Evolutionary conservation across 92 coral and sea anemone genomes (phyloP).

Genomic region (Actinernus sp.): DNA sequence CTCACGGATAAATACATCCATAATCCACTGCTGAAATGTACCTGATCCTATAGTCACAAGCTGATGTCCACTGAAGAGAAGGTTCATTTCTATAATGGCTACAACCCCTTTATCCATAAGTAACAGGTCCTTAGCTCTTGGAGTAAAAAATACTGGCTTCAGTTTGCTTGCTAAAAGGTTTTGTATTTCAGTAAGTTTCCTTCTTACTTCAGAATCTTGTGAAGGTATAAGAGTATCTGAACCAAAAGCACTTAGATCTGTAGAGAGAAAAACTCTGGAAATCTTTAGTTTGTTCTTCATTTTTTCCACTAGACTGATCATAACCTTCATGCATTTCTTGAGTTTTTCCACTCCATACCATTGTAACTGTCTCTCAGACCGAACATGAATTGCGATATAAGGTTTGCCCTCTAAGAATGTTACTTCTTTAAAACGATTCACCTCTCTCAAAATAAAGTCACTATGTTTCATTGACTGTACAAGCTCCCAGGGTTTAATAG

Average conservation of each 20-base stretch:
- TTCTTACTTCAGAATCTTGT: conserved; percentile 42
- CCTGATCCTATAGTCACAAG: conserved; percentile 95
- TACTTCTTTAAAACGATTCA: conserved; percentile 34
- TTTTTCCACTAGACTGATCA: conserved; percentile 52
- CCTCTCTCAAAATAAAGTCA: conserved; percentile 61
- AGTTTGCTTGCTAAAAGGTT: conserved; percentile 45
- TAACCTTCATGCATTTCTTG: conserved; percentile 60
- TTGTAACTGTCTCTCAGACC: conserved; percentile 91
- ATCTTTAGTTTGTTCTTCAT: conserved; percentile 59
- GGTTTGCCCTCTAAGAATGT: conserved; percentile 51
- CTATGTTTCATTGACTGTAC: conserved; percentile 78
- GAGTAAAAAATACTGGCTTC: conserved; percentile 64
- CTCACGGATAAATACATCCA: conserved; percentile 73
- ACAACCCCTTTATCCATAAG: conserved; percentile 90
- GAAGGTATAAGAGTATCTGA: conserved; percentile 83
- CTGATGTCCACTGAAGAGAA: conserved; percentile 76
- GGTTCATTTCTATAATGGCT: conserved; percentile 93
- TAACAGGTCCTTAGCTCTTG: conserved; percentile 63
- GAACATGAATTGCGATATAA: conserved; percentile 82
- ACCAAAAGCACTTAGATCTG: conserved; percentile 86
- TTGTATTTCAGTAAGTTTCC: conserved; percentile 52
- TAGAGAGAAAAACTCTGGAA: conserved; percentile 74
- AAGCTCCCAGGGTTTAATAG: conserved; percentile 63
- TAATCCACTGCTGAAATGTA: conserved; percentile 95
- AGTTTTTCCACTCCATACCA: conserved; percentile 86